phyloP scores from a whole-genome alignment of 2,113 vertebrate species.

The Tragelaphus strepsiceros region DNA sequence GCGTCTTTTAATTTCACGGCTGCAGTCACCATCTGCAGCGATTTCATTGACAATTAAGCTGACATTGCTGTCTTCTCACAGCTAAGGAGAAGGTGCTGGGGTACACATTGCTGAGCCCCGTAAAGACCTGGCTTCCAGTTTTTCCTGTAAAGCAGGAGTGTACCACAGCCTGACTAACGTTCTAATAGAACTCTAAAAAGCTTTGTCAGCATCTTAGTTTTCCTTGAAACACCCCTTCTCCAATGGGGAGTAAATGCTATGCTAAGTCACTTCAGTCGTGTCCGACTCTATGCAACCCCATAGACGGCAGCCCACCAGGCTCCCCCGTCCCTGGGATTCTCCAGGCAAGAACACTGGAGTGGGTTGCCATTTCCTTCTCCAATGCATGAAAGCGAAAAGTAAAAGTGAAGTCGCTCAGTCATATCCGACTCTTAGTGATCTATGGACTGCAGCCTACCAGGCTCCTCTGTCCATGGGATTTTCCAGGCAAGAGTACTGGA shows the following conservation, averaged over 20 bases:
- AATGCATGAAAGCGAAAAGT: too few species aligned
- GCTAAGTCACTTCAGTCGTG: too few species aligned
- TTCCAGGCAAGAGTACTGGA: too few species aligned
- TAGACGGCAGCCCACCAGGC: too few species aligned
- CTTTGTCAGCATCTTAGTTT: neutral
- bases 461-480: too few species aligned
- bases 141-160: neutral
- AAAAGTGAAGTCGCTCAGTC: too few species aligned
- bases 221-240: neutral
- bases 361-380: too few species aligned
- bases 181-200: neutral
- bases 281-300: too few species aligned
- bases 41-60: neutral
- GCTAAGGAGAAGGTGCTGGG: neutral
- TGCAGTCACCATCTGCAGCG: neutral
- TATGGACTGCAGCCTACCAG: too few species aligned
- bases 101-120: neutral
- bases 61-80: neutral
- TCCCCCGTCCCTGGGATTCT: too few species aligned
- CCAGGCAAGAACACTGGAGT: too few species aligned
- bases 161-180: neutral
- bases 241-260: constrained; percentile 49
- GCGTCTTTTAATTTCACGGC: neutral
- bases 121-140: neutral
- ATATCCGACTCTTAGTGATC: too few species aligned